phyloP scores from a whole-genome alignment of 2,888 invertebrate genomes.

The Orgyia antiqua region DNA sequence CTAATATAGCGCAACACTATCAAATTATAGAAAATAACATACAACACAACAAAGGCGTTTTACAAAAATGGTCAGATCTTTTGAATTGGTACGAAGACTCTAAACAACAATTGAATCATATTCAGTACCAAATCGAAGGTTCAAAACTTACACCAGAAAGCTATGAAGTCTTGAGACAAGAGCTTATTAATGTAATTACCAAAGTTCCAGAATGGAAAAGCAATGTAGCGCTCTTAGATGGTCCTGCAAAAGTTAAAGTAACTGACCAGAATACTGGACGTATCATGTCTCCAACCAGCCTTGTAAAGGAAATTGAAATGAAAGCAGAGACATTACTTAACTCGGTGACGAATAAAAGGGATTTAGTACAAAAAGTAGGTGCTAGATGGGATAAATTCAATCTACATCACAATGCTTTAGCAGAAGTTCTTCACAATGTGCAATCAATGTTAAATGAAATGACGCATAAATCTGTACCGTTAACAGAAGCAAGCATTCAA shows the following conservation, averaged over 20 bases:
- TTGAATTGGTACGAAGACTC: conserved; percentile 89
- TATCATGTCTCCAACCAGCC: conserved; percentile 83
- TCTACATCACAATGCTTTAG: conserved; percentile 83
- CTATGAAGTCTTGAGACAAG: conserved; percentile 82
- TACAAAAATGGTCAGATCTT: conserved; percentile 91
- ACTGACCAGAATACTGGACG: conserved; percentile 84
- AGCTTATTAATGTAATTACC: conserved; percentile 82
- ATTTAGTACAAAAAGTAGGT: conserved; percentile 83
- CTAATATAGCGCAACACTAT: conserved; percentile 86
- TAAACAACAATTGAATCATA: conserved; percentile 86
- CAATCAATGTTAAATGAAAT: conserved; percentile 78
- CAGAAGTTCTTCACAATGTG: conserved; percentile 79
- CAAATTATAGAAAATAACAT: conserved; percentile 86
- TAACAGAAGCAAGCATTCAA: conserved; percentile 67
- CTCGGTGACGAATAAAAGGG: conserved; percentile 82
- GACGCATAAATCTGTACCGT: conserved; percentile 66
- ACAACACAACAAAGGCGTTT: conserved; percentile 83
- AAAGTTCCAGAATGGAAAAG: conserved; percentile 85
- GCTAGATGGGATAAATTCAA: conserved; percentile 89
- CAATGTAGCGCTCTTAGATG: conserved; percentile 82
- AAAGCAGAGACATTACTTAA: conserved; percentile 82
- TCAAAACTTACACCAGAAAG: conserved; percentile 84
- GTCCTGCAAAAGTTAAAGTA: conserved; percentile 81
- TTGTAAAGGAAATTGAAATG: conserved; percentile 85
- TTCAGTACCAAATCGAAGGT: conserved; percentile 88